phyloP scores from a whole-genome alignment of 2,797 vertebrate species.

The Poliocrania exsul region DNA sequence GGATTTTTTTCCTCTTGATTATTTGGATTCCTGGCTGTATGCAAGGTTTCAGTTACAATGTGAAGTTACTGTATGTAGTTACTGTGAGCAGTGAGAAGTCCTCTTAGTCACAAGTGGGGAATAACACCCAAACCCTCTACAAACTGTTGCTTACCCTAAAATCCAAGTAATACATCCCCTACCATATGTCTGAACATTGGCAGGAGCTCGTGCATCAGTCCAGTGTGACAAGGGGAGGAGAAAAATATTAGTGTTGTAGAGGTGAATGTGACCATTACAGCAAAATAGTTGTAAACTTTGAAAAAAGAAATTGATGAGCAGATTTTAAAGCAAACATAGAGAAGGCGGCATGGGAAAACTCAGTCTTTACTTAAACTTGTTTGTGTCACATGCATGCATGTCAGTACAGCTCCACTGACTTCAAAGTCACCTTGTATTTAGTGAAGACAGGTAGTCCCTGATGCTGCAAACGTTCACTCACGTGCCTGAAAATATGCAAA shows the following conservation, averaged over 20 bases:
- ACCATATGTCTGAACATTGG: not conserved
- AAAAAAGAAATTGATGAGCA: not conserved
- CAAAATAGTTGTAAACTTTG: not conserved
- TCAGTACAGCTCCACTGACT: not conserved
- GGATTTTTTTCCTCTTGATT: not conserved
- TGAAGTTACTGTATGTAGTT: not conserved
- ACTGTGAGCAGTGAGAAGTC: not conserved
- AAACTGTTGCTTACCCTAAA: not conserved
- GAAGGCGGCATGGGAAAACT: not conserved
- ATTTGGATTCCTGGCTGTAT: slow-evolving; percentile 13
- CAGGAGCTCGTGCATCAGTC: not conserved
- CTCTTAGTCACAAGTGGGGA: not conserved
- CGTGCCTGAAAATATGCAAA: not conserved
- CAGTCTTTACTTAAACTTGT: not conserved
- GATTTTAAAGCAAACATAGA: not conserved
- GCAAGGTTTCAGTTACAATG: not conserved
- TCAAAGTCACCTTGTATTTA: not conserved
- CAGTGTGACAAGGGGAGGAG: not conserved
- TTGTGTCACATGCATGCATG: not conserved
- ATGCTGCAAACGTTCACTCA: not conserved
- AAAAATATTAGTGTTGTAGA: not conserved
- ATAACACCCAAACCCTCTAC: not conserved
- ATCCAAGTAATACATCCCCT: not conserved
- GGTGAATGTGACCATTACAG: not conserved
- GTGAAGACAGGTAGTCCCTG: not conserved